A percentile compares a stretch with the other conserved stretches of the same genome.
Evolutionary conservation across 2,113 vertebrate species (phyloP).

Genomic region (Hippocampus zosterae): DNA sequence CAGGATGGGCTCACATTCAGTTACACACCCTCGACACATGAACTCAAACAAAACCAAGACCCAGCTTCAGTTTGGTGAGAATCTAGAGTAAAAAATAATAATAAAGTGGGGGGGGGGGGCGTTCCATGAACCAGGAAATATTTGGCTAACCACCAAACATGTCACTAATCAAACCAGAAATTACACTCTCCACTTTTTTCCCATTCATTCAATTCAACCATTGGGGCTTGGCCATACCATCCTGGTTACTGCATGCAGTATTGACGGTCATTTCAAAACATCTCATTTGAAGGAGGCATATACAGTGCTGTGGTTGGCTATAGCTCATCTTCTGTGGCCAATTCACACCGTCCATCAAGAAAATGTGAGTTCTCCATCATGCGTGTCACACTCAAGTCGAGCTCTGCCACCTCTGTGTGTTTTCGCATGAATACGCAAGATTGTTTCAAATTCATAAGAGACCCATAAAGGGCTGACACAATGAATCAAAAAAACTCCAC

Average conservation of each 20-base stretch:
- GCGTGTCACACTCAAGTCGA: conserved; percentile 11
- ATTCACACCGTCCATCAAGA: neutral
- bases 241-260: too few species aligned
- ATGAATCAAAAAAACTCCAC: neutral
- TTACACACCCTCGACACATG: too few species aligned
- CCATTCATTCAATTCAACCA: too few species aligned
- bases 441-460: conserved; percentile 22
- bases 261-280: neutral
- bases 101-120: too few species aligned
- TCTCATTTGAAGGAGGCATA: neutral
- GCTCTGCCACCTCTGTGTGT: conserved; percentile 8
- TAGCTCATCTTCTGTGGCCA: neutral
- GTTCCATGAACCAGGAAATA: neutral
- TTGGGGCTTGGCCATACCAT: too few species aligned
- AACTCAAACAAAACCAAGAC: too few species aligned
- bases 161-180: neutral
- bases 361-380: conserved; percentile 5
- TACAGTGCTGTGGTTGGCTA: neutral
- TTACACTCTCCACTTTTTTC: neutral
- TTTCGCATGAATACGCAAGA: conserved; percentile 4
- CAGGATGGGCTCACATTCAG: too few species aligned
- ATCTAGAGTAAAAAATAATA: too few species aligned
- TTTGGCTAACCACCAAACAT: neutral
- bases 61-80: too few species aligned
- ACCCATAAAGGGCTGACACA: neutral